Base-by-base conservation (phyloP, 2,888 invertebrate species). In the Drosophila trichaetosa region DNA sequence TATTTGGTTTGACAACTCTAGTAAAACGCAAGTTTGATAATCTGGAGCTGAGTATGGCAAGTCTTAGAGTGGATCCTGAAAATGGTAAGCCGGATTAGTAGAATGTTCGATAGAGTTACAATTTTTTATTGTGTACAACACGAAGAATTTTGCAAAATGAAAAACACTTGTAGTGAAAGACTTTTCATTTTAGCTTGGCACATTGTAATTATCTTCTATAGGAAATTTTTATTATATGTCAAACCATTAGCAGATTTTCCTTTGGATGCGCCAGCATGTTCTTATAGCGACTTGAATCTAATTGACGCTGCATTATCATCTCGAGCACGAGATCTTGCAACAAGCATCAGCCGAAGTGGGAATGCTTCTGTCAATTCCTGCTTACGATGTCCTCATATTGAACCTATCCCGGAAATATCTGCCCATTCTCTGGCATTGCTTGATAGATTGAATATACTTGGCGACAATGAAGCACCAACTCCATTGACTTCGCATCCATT, bases 21-120 rank as follows among this genome's bases (percentile, higher is more conserved):
- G 83, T 79, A 10, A 58, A 69, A 59, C 60, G 34, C 4, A 49
- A 61, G 13, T 72, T 40, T n/a, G 52, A 67, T 8, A 48, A 31
- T 1, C 49, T 71, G 24, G 53, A 54, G 10, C 34, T 18, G 33
- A 56, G 40, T 52, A 4, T 78, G n/a, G 31, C 36, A 6, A 27
- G 49, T 10, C 8, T 46, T n/a, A 36, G 16, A 27, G 4, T 36
- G 34, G 16, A 24, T 24, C 7, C 4, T 18, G 42, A 24, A 13
- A 63, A 18, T 27, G 33, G 74, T 73, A 57, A 40, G 48, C 38
- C 24, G 4, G 2, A 27, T 13, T 24, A 6, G 6, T 27, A n/a
- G 5, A n/a, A 21, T 18, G 2, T 0, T 18, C n/a, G 13, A 46
- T 21, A 7, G 13, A 21, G 21, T 7, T 4, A 13, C 13, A 7